Evolutionary conservation across 2,113 vertebrate species (phyloP), one percentile per base, ranked within the genome.

Genomic region (Myotis yumanensis): DNA sequence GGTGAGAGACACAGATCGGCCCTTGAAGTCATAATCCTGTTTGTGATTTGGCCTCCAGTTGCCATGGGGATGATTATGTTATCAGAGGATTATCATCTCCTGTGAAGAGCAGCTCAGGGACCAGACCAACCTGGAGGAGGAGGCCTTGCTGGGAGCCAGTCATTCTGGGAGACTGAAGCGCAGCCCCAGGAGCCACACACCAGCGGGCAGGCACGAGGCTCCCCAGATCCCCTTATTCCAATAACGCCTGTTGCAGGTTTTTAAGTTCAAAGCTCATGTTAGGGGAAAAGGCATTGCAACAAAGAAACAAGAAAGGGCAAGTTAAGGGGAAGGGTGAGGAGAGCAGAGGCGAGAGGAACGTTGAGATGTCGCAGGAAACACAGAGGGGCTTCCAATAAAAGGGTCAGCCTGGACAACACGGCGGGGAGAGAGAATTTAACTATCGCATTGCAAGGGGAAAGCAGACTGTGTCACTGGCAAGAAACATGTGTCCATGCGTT

Each of bases 181-280:
- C 37, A 86, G 79, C 37, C 18, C 0, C 5, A 14, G 72, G 73
- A 66, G 69, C 4, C 35, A 57, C n/a, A 10, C n/a, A 4, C 12
- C 14, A 7, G 66, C 32, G 2, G 7, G 11, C 62, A 68, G 66
- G 71, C 5, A 17, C 17, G 66, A 23, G 89, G 48, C 59, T 17
- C 28, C 16, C 16, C 11, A 9, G 54, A 43, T 17, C 20, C 64
- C 86, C 88, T 77, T 30, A 62, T 23, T 48, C 64, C 12, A 57
- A 92, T 69, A 94, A 88, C 95, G 83, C 40, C 32, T 76, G 71
- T 90, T 69, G 72, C 35, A n/a, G 64, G 68, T 91, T 95, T 94
- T 93, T 46, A 82, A 75, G 86, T 92, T 96, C 95, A 96, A 97
- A 95, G 93, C 95, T 40, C 94, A 89, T 93, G 84, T 96, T 23